Conservation (phyloP, 1,140 invertebrate species). For the Augochlora pura region DNA sequence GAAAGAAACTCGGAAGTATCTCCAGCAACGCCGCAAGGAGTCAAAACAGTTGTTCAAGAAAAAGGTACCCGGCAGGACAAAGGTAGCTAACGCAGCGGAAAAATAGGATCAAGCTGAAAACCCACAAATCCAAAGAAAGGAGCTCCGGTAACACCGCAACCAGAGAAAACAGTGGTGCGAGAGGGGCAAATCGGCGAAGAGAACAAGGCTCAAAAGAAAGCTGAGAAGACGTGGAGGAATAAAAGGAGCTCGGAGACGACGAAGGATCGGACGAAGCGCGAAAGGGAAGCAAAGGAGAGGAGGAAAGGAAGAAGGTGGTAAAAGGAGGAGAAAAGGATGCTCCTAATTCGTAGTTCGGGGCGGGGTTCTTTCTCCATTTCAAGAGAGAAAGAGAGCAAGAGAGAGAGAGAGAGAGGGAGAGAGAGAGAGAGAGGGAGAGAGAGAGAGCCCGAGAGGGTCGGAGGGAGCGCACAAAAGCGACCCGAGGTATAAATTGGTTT, state of each 20-base stretch:
- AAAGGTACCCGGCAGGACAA: too few species aligned
- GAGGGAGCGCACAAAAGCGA: slow-evolving; percentile 72
- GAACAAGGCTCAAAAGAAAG: too few species aligned
- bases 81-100: neutral
- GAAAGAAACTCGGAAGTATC: too few species aligned
- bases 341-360: slow-evolving; percentile 50
- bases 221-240: too few species aligned
- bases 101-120: too few species aligned
- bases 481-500: slow-evolving; percentile 81
- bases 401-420: neutral
- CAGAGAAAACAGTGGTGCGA: too few species aligned
- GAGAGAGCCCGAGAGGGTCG: neutral
- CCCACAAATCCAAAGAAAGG: too few species aligned
- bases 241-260: neutral
- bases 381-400: neutral
- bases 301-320: slow-evolving; percentile 14
- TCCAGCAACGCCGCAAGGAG: too few species aligned
- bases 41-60: too few species aligned
- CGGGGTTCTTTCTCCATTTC: slow-evolving; percentile 24
- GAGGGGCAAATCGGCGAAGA: too few species aligned
- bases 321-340: slow-evolving; percentile 48
- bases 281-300: neutral
- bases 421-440: neutral
- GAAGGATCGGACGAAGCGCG: neutral
- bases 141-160: too few species aligned